Conservation (phyloP, 2,797 vertebrate genomes). For the Rhinogobio ventralis region DNA sequence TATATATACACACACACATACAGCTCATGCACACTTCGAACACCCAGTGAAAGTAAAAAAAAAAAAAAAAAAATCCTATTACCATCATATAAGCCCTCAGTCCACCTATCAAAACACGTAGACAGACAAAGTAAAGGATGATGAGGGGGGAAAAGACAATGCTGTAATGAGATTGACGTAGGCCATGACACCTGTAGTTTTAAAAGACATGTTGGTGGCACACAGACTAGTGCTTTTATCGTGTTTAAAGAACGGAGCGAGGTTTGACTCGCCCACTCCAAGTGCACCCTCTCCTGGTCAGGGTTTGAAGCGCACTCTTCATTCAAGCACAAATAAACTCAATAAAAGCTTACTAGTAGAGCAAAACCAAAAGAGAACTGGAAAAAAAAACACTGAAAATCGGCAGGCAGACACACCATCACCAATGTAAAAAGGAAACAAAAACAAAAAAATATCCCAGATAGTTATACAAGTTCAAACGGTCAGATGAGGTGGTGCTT, state of each 20-base stretch:
- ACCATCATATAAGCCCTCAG: background rate
- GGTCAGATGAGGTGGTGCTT: background rate
- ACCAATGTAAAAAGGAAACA: conserved; percentile 60
- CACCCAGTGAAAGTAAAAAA: conserved; percentile 1
- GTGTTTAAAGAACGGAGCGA: conserved; percentile 64
- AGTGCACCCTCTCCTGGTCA: conserved; percentile 87
- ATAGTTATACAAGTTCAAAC: background rate
- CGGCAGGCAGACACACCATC: conserved; percentile 83
- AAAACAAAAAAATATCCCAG: background rate
- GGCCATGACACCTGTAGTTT: conserved; percentile 50
- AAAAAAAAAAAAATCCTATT: background rate
- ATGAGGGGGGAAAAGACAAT: background rate
- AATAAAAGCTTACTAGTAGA: conserved; percentile 63
- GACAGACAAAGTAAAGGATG: conserved; percentile 10
- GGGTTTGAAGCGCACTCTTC: conserved; percentile 96
- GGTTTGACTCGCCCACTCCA: conserved; percentile 85
- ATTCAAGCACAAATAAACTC: conserved; percentile 85
- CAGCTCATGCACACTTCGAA: conserved; percentile 1
- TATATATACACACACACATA: conserved; percentile 25
- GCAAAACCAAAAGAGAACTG: conserved; percentile 48
- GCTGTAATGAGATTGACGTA: conserved; percentile 5
- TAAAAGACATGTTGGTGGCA: conserved; percentile 9
- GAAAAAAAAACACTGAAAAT: conserved; percentile 72
- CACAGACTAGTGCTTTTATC: conserved; percentile 60
- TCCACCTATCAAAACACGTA: conserved; percentile 32